Evolutionary conservation across 2,888 invertebrate species (phyloP).

Genomic region (Cephalotes varians): DNA sequence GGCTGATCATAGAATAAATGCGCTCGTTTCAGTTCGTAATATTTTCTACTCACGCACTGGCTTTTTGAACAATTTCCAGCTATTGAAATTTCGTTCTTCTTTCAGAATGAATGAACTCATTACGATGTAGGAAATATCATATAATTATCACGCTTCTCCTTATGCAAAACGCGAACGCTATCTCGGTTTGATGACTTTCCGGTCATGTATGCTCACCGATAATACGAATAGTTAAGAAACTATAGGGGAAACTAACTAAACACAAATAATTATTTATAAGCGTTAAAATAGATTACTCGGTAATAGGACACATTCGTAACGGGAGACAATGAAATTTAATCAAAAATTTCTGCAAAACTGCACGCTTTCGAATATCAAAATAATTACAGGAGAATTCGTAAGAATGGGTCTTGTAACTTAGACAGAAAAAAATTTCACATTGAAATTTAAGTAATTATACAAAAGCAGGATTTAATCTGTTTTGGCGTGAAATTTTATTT

Average conservation of each 20-base stretch:
- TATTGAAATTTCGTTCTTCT: constrained; percentile 8
- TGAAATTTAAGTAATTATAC: background rate
- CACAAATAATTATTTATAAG: constrained; percentile 9
- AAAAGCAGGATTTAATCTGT: background rate
- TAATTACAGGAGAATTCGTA: background rate
- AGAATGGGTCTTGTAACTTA: background rate
- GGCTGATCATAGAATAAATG: background rate
- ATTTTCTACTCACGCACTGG: constrained; percentile 8
- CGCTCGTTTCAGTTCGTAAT: background rate
- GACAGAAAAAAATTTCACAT: background rate
- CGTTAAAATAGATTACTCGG: background rate
- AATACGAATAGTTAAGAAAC: background rate
- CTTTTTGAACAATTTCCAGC: background rate
- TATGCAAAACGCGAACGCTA: background rate
- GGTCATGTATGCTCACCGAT: background rate
- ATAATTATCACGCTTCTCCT: background rate
- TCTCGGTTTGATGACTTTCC: background rate
- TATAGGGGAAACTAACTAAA: no score
- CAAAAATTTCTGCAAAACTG: background rate
- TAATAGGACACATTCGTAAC: background rate
- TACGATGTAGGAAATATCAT: constrained; percentile 10
- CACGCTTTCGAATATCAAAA: background rate
- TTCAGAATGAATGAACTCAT: background rate
- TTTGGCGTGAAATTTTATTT: constrained; percentile 13
- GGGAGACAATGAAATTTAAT: background rate